Conservation (phyloP, 1,140 invertebrate species). For the Caerostris extrusa region DNA sequence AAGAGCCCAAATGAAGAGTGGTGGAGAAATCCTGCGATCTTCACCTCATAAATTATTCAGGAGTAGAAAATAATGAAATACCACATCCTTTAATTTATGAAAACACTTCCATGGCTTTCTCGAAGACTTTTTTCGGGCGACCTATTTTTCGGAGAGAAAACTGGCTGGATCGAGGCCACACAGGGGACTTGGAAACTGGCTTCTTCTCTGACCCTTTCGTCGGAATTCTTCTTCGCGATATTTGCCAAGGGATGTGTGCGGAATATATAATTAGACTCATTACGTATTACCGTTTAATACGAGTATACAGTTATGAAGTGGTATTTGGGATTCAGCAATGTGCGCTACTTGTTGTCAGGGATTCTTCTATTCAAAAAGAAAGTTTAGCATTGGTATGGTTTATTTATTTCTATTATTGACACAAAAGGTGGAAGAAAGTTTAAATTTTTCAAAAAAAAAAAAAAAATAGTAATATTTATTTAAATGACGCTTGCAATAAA, state of each 20-base stretch:
- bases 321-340: no score
- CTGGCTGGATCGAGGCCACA: constrained; percentile 17
- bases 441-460: no score
- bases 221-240: neutral
- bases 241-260: neutral
- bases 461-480: no score
- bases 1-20: no score
- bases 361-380: no score
- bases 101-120: constrained; percentile 9
- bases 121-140: neutral
- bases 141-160: neutral
- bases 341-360: no score
- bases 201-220: constrained; percentile 11
- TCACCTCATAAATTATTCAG: constrained; percentile 28
- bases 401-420: no score
- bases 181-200: constrained; percentile 20
- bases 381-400: no score
- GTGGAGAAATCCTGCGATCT: constrained; percentile 27
- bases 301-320: neutral
- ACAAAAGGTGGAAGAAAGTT: no score
- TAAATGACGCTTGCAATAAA: no score
- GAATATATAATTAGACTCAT: neutral
- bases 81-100: constrained; percentile 22
- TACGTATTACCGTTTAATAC: neutral
- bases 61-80: constrained; percentile 27